A percentile compares a stretch with the other conserved stretches of the same genome.
phyloP scores from a whole-genome alignment of 2,888 invertebrate species.

The Tribolium freemani region DNA sequence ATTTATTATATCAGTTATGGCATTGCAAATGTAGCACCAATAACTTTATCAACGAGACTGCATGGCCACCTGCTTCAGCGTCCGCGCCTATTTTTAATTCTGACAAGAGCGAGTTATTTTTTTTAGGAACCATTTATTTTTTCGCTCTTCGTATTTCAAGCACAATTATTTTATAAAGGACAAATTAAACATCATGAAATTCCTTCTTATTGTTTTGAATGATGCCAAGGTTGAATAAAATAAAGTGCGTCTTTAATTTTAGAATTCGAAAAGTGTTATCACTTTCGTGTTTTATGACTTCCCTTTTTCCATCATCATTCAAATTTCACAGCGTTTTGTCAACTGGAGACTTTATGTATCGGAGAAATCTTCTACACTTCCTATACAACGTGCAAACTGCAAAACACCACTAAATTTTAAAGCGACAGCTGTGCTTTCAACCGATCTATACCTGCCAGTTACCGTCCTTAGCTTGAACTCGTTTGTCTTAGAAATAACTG shows the following conservation, averaged over 20 bases:
- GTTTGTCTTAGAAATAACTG: neutral
- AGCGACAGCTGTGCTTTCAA: neutral
- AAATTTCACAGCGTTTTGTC: neutral
- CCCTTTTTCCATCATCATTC: no score
- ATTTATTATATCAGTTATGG: neutral
- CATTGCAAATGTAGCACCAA: neutral
- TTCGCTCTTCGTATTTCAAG: neutral
- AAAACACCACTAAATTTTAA: neutral
- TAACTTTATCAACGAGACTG: neutral
- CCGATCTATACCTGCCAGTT: neutral
- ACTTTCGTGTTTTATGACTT: no score
- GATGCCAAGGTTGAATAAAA: no score
- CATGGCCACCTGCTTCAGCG: neutral
- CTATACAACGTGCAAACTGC: neutral
- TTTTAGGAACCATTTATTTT: neutral
- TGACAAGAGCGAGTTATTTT: neutral
- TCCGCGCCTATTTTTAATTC: neutral
- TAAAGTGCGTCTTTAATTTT: no score
- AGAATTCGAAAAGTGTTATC: no score
- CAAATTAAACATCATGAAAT: no score
- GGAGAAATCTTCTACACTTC: neutral
- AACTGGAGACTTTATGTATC: neutral
- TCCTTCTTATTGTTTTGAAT: no score
- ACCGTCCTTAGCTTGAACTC: neutral
- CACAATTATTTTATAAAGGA: no score